These are phyloP conservation scores for Pampus argenteus DNA, from an alignment of 2,797 vertebrate genomes.

Conservation along the genomic window DNA sequence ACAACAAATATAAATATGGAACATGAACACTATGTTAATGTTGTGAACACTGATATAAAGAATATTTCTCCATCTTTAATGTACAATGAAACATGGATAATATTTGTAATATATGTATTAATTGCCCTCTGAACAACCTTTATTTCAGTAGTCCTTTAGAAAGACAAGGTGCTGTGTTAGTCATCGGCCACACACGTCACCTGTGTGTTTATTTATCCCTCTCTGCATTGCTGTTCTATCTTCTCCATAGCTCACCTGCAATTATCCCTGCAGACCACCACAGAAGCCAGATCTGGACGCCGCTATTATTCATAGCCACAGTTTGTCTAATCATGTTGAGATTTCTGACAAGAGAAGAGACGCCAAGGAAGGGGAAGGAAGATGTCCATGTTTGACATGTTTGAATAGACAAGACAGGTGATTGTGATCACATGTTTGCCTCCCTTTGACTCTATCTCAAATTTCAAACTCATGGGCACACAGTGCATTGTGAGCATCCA, in stretches of 20 bases:
- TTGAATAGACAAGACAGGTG: slow-evolving; percentile 48
- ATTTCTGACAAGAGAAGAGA: slow-evolving; percentile 25
- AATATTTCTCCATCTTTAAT: slow-evolving; percentile 18
- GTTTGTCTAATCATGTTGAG: slow-evolving; percentile 20
- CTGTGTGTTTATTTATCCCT: slow-evolving; percentile 55
- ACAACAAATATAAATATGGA: not conserved
- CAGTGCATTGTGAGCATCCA: slow-evolving; percentile 24
- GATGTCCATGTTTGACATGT: slow-evolving; percentile 9
- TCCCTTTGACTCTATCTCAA: slow-evolving; percentile 42
- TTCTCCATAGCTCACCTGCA: slow-evolving; percentile 63
- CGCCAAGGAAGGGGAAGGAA: not conserved
- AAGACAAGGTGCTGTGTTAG: slow-evolving; percentile 40
- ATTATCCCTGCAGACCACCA: slow-evolving; percentile 58
- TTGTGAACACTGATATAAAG: not conserved
- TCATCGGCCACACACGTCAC: slow-evolving; percentile 68
- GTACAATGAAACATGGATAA: not conserved
- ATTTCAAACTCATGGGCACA: slow-evolving; percentile 46
- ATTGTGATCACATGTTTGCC: slow-evolving; percentile 28
- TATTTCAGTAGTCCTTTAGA: slow-evolving; percentile 17
- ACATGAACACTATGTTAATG: not conserved
- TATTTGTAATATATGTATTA: not conserved
- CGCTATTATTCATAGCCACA: slow-evolving; percentile 49
- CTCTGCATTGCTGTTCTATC: slow-evolving; percentile 41
- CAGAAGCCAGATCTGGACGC: slow-evolving; percentile 29
- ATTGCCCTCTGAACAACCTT: slow-evolving; percentile 21